These are phyloP conservation scores for Melopsittacus undulatus DNA, from an alignment of 2,797 vertebrate genomes.

Conservation along the genomic window DNA sequence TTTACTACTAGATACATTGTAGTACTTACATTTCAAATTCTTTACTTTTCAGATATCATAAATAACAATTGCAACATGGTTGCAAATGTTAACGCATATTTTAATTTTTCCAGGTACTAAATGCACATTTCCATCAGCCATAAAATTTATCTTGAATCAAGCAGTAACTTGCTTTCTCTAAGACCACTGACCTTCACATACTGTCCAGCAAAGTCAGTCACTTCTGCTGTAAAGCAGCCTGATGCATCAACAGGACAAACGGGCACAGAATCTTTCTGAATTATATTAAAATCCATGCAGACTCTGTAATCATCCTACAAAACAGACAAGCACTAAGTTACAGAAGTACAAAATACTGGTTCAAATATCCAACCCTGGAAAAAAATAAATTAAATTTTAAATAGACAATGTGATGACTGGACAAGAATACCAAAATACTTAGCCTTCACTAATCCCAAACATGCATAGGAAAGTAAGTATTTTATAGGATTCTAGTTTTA, in stretches of 20 bases:
- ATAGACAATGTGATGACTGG: background rate
- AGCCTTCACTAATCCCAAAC: background rate
- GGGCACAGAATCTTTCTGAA: conserved; percentile 91
- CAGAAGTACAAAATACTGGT: background rate
- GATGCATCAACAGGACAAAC: conserved; percentile 95
- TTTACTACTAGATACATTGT: background rate
- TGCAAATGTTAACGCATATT: background rate
- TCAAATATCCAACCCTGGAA: background rate
- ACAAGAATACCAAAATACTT: background rate
- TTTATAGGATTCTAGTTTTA: background rate
- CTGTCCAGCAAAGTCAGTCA: conserved; percentile 91
- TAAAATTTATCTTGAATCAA: background rate
- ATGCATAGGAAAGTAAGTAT: background rate
- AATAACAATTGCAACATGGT: background rate
- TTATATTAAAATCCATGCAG: conserved; percentile 92
- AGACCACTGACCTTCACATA: conserved; percentile 92
- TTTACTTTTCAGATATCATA: background rate
- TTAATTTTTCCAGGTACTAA: background rate
- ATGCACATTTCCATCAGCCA: background rate
- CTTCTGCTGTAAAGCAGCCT: conserved; percentile 93
- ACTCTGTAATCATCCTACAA: conserved; percentile 93
- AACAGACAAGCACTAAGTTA: background rate
- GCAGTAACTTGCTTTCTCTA: background rate
- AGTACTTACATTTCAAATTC: background rate
- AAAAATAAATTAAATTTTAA: background rate